Base-by-base conservation (phyloP, 2,888 invertebrate species). In the Drosophila neonasuta region DNA sequence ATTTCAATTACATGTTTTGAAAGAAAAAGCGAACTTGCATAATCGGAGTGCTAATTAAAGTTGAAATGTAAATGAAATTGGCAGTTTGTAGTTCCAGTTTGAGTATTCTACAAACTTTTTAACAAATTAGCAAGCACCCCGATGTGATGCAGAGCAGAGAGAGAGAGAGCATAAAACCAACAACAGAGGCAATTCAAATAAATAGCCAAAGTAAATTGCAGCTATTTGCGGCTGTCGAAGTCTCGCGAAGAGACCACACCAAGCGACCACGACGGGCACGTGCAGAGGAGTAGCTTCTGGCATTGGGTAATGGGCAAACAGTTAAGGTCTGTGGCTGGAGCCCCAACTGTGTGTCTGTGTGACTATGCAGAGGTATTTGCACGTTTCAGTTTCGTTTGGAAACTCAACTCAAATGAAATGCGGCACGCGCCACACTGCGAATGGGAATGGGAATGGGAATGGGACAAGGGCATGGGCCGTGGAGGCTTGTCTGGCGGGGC, bases 301-400 rank as follows among this genome's bases (percentile, higher is more conserved):
- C 73, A 58, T 55, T 71, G 63, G 46, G 48, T 63, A 67, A 63
- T 67, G 55, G 20, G 29, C 29, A 51, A 41, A 51, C 34, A 48
- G 34, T 34, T 36, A 56, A 46, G 56, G 36, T 36, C 36, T 56
- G 45, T 24, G 46, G 45, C 46, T 56, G 29, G 13, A 13, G 17
- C 20, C 20, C 39, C 39, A 3, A 41, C 39, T 15, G 15, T 11
- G 39, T 41, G 49, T 17, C 9, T n/a, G 7, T 57, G 58, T 8
- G 50, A 32, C 48, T 68, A 69, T 75, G 77, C 59, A 17, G 20
- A 71, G 66, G 56, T 60, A 79, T 81, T 70, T 62, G 82, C 84
- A 78, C 76, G 83, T 85, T 85, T 85, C 80, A 80, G 80, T 80
- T 80, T 80, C 80, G 55, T 75, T 80, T 61, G 57, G 63, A 64